Evolutionary conservation across 2,888 invertebrate genomes (phyloP).

Genomic region (Acanthosoma haemorrhoidale): DNA sequence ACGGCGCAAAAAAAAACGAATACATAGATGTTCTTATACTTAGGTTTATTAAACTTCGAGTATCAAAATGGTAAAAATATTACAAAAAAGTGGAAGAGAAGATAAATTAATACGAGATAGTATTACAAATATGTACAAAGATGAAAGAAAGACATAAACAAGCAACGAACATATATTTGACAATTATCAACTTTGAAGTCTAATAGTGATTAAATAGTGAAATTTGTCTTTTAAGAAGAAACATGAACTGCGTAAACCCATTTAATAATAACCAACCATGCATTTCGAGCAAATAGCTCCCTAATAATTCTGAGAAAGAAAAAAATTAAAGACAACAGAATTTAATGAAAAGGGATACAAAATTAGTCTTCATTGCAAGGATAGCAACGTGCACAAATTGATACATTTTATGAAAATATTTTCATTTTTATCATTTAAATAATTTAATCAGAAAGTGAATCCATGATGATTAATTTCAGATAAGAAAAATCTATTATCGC

Average conservation of each 20-base stretch:
- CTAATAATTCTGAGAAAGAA: not conserved
- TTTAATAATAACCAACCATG: conserved; percentile 14
- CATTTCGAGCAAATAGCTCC: conserved; percentile 15
- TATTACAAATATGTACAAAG: not conserved
- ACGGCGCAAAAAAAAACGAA: not conserved
- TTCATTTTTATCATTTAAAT: not conserved
- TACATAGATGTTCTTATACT: not conserved
- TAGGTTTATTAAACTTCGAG: not conserved
- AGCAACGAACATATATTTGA: not conserved
- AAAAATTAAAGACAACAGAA: not conserved
- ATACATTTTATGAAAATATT: not conserved
- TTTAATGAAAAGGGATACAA: not conserved
- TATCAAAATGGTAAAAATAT: not conserved
- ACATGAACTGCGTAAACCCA: not conserved
- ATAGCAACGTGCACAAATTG: not conserved
- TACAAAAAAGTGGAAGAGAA: not conserved
- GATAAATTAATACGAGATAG: not conserved
- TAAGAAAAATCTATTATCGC: not conserved
- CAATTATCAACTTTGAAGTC: not conserved
- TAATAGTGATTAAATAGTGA: not conserved
- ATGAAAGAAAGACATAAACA: not conserved
- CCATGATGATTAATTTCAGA: not conserved
- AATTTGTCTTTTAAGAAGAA: not conserved
- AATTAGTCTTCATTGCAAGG: not conserved
- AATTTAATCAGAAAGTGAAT: not conserved